Conservation (phyloP, 2,888 invertebrate species). For the Acronicta leporina region DNA sequence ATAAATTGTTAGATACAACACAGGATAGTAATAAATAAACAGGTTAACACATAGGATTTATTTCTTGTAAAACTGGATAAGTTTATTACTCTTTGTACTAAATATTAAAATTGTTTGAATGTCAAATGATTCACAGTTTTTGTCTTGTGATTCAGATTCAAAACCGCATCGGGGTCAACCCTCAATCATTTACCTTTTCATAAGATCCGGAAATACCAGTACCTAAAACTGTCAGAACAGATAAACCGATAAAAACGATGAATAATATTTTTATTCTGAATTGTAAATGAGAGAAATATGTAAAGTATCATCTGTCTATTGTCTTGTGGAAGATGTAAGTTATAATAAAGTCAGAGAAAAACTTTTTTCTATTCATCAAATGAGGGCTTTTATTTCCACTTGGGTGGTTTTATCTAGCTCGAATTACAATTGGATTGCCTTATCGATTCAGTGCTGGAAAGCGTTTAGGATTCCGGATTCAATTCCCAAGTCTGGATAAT, state of each 20-base stretch:
- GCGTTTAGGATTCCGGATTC: background rate
- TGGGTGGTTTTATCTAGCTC: constrained; percentile 1
- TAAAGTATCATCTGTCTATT: constrained; percentile 41
- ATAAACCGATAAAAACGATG: constrained; percentile 46
- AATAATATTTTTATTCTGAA: constrained; percentile 39
- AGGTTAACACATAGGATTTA: background rate
- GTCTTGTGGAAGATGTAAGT: constrained; percentile 28
- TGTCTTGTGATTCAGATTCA: constrained; percentile 36
- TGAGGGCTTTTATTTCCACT: background rate
- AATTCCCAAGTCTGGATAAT: background rate
- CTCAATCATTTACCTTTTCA: constrained; percentile 45
- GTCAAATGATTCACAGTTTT: constrained; percentile 42
- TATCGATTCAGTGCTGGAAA: background rate
- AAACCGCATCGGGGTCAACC: constrained; percentile 50
- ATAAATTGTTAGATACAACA: constrained; percentile 60
- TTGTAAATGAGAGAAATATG: constrained; percentile 50
- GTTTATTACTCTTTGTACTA: constrained; percentile 3
- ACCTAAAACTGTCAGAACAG: constrained; percentile 43
- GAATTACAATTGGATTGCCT: background rate
- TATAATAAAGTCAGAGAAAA: constrained; percentile 17
- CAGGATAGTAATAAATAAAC: constrained; percentile 34
- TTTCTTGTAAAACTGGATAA: background rate
- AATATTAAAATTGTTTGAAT: constrained; percentile 21
- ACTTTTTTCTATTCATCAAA: constrained; percentile 11
- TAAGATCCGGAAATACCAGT: constrained; percentile 46